Evolutionary conservation across 2,113 vertebrate genomes (phyloP).

Genomic region (Climacteris rufus): DNA sequence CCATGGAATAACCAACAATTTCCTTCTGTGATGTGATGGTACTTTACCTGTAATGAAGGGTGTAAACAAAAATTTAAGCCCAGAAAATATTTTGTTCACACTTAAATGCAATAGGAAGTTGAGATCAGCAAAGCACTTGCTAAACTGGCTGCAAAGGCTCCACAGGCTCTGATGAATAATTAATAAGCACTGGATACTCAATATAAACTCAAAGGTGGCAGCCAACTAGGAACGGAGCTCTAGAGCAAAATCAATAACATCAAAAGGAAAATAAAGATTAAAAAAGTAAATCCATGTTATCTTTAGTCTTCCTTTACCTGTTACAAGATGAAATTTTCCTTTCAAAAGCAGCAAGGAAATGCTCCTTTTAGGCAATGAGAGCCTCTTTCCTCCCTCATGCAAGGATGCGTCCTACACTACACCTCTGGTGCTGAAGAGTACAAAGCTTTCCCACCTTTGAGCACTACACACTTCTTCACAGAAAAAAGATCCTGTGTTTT

Average conservation of each 20-base stretch:
- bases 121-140: background rate
- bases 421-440: accelerated
- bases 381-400: background rate
- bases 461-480: background rate
- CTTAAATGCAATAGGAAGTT: background rate
- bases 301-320: background rate
- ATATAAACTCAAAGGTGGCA: background rate
- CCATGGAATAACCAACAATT: background rate
- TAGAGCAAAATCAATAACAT: background rate
- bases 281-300: background rate
- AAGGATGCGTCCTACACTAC: accelerated
- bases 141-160: background rate
- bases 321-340: background rate
- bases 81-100: background rate
- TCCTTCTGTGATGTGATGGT: background rate
- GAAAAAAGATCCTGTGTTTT: background rate
- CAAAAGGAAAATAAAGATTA: background rate
- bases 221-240: background rate
- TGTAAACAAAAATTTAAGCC: background rate
- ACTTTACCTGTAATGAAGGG: background rate
- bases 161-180: background rate
- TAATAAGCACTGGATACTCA: background rate
- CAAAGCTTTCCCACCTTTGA: background rate
- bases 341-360: background rate
- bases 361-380: background rate